phyloP scores from a whole-genome alignment of 2,113 vertebrate genomes.

The Pituophis catenifer region DNA sequence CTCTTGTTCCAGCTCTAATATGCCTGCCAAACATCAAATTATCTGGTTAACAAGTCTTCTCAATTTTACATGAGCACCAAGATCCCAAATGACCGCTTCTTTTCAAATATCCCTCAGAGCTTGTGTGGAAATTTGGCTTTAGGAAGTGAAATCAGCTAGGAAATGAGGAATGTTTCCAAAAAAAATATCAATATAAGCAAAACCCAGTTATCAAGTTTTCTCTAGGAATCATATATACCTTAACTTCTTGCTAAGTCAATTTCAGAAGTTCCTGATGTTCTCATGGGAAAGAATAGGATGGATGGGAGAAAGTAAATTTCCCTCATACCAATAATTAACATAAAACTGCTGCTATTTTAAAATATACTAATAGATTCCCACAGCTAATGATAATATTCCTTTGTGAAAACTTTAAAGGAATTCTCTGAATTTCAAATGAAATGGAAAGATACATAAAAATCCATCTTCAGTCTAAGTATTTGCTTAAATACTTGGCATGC shows the following conservation, averaged over 20 bases:
- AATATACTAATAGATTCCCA: not conserved
- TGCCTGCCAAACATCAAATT: not conserved
- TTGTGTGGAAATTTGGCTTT: not conserved
- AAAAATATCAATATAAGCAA: not conserved
- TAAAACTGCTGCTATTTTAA: not conserved
- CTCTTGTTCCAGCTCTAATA: not conserved
- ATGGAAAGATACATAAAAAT: not conserved
- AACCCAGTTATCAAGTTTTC: not conserved
- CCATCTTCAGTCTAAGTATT: not conserved
- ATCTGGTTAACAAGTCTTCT: not conserved
- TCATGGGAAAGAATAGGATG: not conserved
- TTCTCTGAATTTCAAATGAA: not conserved
- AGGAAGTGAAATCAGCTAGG: not conserved
- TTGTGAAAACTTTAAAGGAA: not conserved
- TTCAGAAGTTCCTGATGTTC: not conserved
- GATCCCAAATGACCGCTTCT: not conserved
- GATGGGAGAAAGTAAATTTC: not conserved
- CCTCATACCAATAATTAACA: not conserved
- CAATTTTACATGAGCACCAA: not conserved
- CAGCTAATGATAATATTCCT: not conserved
- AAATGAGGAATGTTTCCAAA: not conserved
- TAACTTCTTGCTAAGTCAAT: not conserved
- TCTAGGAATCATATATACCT: not conserved
- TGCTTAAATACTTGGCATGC: no score
- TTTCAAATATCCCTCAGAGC: not conserved